Evolutionary conservation across 2,113 vertebrate species (phyloP).

Genomic region (Motacilla alba): DNA sequence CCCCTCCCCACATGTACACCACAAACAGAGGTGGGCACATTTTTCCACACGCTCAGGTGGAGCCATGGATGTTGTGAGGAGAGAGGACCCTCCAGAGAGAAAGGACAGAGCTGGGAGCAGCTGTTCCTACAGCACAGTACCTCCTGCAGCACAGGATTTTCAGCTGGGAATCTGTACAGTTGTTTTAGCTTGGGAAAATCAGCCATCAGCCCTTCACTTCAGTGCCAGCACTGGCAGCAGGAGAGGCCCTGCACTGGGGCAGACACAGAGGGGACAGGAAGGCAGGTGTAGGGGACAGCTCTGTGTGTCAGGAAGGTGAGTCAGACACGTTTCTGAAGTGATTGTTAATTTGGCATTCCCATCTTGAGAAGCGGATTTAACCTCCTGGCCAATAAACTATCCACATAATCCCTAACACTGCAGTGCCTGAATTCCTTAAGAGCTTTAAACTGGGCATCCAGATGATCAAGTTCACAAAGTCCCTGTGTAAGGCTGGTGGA

Average conservation of each 20-base stretch:
- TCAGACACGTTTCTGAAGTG: neutral
- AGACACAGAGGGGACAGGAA: neutral
- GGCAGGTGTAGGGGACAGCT: neutral
- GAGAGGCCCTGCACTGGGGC: neutral
- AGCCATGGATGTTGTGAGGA: neutral
- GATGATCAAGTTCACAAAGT: neutral
- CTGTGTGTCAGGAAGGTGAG: neutral
- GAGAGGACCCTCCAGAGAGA: neutral
- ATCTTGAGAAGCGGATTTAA: neutral
- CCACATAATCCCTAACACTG: neutral
- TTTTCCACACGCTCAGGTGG: fast-evolving
- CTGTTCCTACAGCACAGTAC: neutral
- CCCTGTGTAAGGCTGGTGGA: neutral
- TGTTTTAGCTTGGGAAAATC: neutral
- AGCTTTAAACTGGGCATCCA: neutral
- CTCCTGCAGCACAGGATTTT: neutral
- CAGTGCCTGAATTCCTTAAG: neutral
- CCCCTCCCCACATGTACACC: neutral
- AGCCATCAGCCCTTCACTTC: neutral
- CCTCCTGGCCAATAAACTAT: neutral
- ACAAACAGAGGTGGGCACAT: fast-evolving
- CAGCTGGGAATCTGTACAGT: neutral
- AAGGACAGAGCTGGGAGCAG: neutral
- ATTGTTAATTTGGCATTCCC: neutral
- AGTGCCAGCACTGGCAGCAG: neutral